A percentile compares a stretch with the other conserved stretches of the same genome.
These are phyloP conservation scores for Haemorhous mexicanus DNA, from an alignment of 2,113 vertebrate species.

Conservation along the genomic window DNA sequence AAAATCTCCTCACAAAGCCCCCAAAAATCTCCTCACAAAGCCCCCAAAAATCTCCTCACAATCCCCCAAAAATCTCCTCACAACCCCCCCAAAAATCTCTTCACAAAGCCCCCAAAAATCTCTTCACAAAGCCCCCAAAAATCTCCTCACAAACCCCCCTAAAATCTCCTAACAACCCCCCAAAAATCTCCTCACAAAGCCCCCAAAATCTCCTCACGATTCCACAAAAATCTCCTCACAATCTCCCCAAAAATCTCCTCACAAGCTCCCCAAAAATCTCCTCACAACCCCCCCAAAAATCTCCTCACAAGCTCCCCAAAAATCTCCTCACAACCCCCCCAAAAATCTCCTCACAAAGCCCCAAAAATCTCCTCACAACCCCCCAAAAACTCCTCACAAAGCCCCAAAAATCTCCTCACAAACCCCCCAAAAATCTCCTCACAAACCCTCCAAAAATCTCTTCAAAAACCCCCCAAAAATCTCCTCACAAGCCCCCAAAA, in stretches of 20 bases:
- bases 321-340: too few relatives aligned
- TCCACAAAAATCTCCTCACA: background rate
- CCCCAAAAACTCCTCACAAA: too few relatives aligned
- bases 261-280: background rate
- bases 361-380: too few relatives aligned
- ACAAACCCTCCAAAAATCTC: too few relatives aligned
- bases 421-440: fast-evolving
- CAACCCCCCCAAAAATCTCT: fast-evolving
- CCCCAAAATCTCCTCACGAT: too few relatives aligned
- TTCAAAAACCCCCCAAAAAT: too few relatives aligned
- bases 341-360: too few relatives aligned
- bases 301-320: too few relatives aligned
- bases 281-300: background rate
- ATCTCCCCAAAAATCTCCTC: fast-evolving
- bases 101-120: fast-evolving
- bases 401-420: background rate
- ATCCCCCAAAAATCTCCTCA: background rate
- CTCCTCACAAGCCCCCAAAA: too few relatives aligned
- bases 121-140: background rate
- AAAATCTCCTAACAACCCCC: background rate
- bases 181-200: background rate
- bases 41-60: background rate
- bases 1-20: background rate
- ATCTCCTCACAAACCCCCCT: background rate
- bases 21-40: background rate